Evolutionary conservation across 1,140 invertebrate species (phyloP).

Genomic region (Choristoneura fumiferana): DNA sequence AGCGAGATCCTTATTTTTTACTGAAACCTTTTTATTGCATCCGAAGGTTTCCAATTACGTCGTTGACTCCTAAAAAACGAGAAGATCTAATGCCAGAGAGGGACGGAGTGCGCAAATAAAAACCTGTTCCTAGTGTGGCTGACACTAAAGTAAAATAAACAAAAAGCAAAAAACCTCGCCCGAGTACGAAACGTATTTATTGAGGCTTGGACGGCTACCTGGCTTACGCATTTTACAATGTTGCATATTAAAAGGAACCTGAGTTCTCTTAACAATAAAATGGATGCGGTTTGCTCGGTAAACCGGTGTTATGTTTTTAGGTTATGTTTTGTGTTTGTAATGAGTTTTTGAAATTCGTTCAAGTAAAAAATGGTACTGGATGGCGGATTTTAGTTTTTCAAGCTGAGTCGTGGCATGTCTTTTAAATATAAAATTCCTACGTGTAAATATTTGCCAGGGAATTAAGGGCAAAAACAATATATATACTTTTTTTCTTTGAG

Average conservation of each 20-base stretch:
- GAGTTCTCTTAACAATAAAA: constrained; percentile 4
- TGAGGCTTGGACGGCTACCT: constrained; percentile 12
- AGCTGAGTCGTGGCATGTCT: no score
- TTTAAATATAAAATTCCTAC: no score
- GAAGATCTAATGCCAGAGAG: constrained; percentile 9
- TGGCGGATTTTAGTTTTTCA: no score
- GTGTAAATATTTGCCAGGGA: no score
- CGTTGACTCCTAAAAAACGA: constrained; percentile 14
- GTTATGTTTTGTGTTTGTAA: not conserved
- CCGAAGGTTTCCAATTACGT: constrained; percentile 15
- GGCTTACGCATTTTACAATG: constrained; percentile 15
- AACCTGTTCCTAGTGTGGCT: constrained; percentile 12
- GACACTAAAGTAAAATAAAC: constrained; percentile 9
- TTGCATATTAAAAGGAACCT: not conserved
- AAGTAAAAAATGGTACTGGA: not conserved
- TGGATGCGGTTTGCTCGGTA: constrained; percentile 5
- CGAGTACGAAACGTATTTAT: constrained; percentile 11
- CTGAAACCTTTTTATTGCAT: constrained; percentile 1
- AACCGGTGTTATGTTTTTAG: not conserved
- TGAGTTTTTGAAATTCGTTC: constrained; percentile 5
- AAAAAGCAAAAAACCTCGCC: constrained; percentile 3
- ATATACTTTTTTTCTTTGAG: no score
- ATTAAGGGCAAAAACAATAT: no score
- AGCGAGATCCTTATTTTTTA: constrained; percentile 1
- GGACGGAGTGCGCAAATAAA: not conserved